Conservation (phyloP, 1,140 invertebrate species). For the Hycleus cichorii region DNA sequence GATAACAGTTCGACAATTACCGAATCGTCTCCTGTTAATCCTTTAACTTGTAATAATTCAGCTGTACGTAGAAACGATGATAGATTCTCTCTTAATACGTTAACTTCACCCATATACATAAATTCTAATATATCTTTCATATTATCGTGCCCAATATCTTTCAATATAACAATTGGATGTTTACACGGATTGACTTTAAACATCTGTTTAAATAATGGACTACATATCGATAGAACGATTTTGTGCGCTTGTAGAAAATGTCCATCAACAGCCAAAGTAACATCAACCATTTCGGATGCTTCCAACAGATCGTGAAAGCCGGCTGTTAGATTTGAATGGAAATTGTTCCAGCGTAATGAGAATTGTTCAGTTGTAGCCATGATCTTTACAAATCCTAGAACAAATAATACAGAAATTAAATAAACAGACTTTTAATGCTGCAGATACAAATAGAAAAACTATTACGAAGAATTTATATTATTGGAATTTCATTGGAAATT, state of each 20-base stretch:
- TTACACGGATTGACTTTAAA: constrained; percentile 49
- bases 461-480: too few relatives aligned
- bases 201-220: constrained; percentile 64
- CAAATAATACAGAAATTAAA: too few relatives aligned
- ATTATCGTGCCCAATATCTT: constrained; percentile 69
- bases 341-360: constrained; percentile 60
- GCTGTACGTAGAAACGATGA: constrained; percentile 81
- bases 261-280: constrained; percentile 63
- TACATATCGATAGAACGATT: constrained; percentile 64
- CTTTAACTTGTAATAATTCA: constrained; percentile 80
- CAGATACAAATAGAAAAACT: too few relatives aligned
- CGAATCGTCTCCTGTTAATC: constrained; percentile 55
- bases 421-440: too few relatives aligned
- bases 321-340: constrained; percentile 54
- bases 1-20: constrained; percentile 27
- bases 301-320: constrained; percentile 55
- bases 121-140: constrained; percentile 71
- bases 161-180: constrained; percentile 66
- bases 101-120: constrained; percentile 85
- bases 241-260: constrained; percentile 64
- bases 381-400: too few relatives aligned
- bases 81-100: constrained; percentile 81
- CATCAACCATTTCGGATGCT: constrained; percentile 62
- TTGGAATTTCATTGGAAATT: too few relatives aligned
- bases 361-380: constrained; percentile 45